Evolutionary conservation across 2,797 vertebrate genomes (phyloP), one percentile per base, ranked within the genome.

Genomic region (Gymnoscopelus braueri): DNA sequence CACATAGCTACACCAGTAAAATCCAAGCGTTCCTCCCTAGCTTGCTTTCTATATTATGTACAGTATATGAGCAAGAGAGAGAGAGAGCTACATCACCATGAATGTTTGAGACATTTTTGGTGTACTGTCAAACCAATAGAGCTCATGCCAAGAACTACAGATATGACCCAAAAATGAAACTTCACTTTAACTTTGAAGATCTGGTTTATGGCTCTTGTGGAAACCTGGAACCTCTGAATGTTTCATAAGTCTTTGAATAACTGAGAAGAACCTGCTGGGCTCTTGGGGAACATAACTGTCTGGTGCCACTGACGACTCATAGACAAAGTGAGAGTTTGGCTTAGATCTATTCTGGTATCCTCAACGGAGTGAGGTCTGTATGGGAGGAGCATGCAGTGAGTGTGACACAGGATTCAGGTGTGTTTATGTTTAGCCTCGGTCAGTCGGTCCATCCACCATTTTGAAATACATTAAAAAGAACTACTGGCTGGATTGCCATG

Each of bases 271-370:
- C 56, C 56, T 58, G 26, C 9, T 14, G 48, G 29, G 49, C 19
- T 59, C 29, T 19, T 29, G 39, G 15, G 39, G 29, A 51, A 44
- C 56, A 24, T 23, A 35, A 49, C 24, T 19, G 29, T 3, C n/a
- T 50, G 19, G 44, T 10, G 54, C 13, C 4, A 3, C 19, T 3
- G 15, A 49, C 73, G 69, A 78, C 66, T 81, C 74, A 68, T 5
- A 4, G 67, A 57, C 64, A 61, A 57, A 74, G 67, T 74, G 68
- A 77, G 60, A 13, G 48, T 26, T 68, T 71, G 67, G 67, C 65
- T 29, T 52, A 53, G 59, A 55, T 65, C 11, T 52, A 23, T n/a
- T 44, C 52, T 67, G 52, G 57, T 47, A 24, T 3, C 59, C 7
- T 47, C 15, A 19, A 23, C 63, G 66, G 54, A 60, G 53, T 57